Conservation (phyloP, 1,140 invertebrate genomes). For the Pseudomyrmex pallidus region DNA sequence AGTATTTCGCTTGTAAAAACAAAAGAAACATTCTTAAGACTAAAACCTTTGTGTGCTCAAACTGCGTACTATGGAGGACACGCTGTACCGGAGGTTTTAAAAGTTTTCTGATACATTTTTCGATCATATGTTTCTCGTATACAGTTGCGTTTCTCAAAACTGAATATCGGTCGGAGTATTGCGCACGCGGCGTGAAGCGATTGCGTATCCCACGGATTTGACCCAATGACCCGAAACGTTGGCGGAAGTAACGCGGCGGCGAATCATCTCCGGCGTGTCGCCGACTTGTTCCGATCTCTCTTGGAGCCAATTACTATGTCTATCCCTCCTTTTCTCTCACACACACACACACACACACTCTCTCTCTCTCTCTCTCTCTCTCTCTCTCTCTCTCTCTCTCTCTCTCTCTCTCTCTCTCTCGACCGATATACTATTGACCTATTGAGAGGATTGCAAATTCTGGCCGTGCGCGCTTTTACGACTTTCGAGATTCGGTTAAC, state of each 20-base stretch:
- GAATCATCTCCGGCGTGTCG: conserved; percentile 16
- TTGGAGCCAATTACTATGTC: conserved; percentile 19
- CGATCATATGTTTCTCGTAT: too few relatives aligned
- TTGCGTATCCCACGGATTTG: conserved; percentile 28
- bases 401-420: too few relatives aligned
- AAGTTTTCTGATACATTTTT: too few relatives aligned
- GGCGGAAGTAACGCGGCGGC: conserved; percentile 18
- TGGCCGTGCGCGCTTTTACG: not conserved
- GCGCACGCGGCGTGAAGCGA: not conserved
- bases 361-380: too few relatives aligned
- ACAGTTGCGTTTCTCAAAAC: too few relatives aligned
- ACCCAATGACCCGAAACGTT: conserved; percentile 47
- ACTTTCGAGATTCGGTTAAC: not conserved
- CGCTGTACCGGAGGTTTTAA: too few relatives aligned
- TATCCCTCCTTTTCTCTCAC: too few relatives aligned
- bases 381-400: too few relatives aligned
- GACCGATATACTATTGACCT: not conserved
- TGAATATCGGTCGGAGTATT: not conserved
- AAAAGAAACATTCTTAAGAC: too few relatives aligned
- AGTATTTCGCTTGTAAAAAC: not conserved
- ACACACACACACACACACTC: too few relatives aligned
- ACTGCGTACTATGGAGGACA: too few relatives aligned
- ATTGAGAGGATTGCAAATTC: not conserved
- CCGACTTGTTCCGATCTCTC: conserved; percentile 28
- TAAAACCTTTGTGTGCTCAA: too few relatives aligned